phyloP scores from a whole-genome alignment of 2,888 invertebrate species.

The Leptinotarsa peninsularis region DNA sequence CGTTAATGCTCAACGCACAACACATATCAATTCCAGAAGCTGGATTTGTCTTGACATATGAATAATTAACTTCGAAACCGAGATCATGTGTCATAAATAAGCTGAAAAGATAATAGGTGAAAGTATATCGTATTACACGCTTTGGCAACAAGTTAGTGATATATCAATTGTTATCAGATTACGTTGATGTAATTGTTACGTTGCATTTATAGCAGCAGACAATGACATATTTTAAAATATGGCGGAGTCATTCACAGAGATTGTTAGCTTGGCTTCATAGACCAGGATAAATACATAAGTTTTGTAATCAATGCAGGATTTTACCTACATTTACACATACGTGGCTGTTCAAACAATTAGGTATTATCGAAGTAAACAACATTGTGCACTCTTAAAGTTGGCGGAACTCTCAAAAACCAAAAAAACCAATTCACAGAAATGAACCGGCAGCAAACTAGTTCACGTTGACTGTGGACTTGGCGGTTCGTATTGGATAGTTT shows the following conservation, averaged over 20 bases:
- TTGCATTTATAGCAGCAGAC: conserved; percentile 27
- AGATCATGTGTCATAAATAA: conserved; percentile 21
- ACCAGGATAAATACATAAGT: neutral
- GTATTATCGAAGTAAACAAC: no score
- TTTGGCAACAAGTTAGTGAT: conserved; percentile 33
- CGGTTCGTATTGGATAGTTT: no score
- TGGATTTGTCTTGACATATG: conserved; percentile 11
- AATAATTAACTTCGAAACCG: conserved; percentile 20
- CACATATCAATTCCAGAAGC: conserved; percentile 20
- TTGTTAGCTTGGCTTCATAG: conserved; percentile 4
- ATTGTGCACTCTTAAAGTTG: no score
- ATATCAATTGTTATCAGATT: conserved; percentile 40
- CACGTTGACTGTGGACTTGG: no score
- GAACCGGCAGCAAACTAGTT: no score
- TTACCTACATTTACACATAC: no score
- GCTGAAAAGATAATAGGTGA: conserved; percentile 28
- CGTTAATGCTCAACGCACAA: neutral
- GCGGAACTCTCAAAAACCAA: no score
- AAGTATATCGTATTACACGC: conserved; percentile 34
- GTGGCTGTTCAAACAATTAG: no score
- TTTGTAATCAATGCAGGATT: neutral
- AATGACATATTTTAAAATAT: conserved; percentile 12
- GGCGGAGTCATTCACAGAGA: conserved; percentile 18
- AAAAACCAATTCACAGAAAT: no score
- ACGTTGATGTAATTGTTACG: conserved; percentile 38